Evolutionary conservation across 2,113 vertebrate genomes (phyloP).

Genomic region (Solea solea): DNA sequence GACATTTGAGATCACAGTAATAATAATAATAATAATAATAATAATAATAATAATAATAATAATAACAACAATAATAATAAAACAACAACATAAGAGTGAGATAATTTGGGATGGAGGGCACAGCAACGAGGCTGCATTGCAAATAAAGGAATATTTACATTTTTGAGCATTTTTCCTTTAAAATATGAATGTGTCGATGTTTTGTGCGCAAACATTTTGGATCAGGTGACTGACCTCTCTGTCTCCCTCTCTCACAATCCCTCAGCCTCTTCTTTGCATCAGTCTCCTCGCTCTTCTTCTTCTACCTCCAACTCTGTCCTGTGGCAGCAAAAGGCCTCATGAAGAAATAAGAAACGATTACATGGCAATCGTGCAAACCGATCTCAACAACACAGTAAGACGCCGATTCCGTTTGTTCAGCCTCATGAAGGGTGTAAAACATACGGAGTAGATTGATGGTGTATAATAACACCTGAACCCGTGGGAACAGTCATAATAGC

Average conservation of each 20-base stretch:
- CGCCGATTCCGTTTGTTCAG: background rate
- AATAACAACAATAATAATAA: no score
- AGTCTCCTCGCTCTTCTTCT: conserved; percentile 75
- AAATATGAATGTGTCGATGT: no score
- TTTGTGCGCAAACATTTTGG: background rate
- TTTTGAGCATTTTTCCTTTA: no score
- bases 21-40: no score
- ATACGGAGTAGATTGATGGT: no score
- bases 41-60: no score
- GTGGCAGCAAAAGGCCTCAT: conserved; percentile 33
- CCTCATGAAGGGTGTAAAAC: background rate
- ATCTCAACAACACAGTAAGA: conserved; percentile 60
- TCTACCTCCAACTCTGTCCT: conserved; percentile 75
- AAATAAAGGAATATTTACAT: no score
- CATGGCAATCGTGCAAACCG: conserved; percentile 22
- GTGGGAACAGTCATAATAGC: background rate
- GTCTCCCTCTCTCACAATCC: conserved; percentile 4
- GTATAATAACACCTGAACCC: background rate
- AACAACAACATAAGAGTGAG: no score
- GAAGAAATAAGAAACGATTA: conserved; percentile 36
- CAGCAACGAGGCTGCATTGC: no score
- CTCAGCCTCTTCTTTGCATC: conserved; percentile 77
- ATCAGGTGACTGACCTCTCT: background rate
- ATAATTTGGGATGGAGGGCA: no score
- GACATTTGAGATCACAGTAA: no score